Evolutionary conservation across 1,140 invertebrate genomes (phyloP), one percentile per base, ranked within the genome.

Genomic region (Linepithema humile): DNA sequence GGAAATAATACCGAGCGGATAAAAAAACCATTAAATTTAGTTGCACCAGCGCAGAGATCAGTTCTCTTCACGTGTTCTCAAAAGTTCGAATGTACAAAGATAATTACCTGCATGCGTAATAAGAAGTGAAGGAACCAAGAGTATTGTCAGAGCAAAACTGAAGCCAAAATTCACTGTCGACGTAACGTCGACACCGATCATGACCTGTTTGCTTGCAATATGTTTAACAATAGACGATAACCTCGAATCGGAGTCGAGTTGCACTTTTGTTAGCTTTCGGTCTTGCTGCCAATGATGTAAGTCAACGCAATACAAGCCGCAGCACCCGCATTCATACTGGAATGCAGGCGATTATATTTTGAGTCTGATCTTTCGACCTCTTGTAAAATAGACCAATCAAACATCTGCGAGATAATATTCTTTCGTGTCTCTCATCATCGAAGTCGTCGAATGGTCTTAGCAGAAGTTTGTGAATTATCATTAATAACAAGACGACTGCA

Each of bases 61-160:
- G n/a, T n/a, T n/a, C n/a, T n/a, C n/a, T n/a, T n/a, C n/a, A n/a
- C n/a, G n/a, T n/a, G n/a, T n/a, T n/a, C n/a, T n/a, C n/a, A n/a
- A n/a, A n/a, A n/a, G n/a, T n/a, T n/a, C n/a, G n/a, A n/a, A 5
- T 17, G 0, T 35, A 23, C 6, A n/a, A 38, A 26, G 5, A 80
- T 85, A 85, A 82, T 89, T 91, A 93, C 92, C 91, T 60, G 88
- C 57, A 55, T 92, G 91, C 83, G 88, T 75, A 32, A 90, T 40
- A 15, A 91, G n/a, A 29, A 92, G 53, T 6, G 90, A 15, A 12
- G 91, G 91, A 4, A 90, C 53, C 32, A 91, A 72, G 38, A 92
- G 17, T 32, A 88, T 2, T 10, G 83, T 40, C 12, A 90, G 48
- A 26, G 83, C 20, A 57, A 91, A 23, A 29, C 85, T 90, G n/a